Evolutionary conservation across 2,113 vertebrate species (phyloP), one percentile per base, ranked within the genome.

Genomic region (Carettochelys insculpta): DNA sequence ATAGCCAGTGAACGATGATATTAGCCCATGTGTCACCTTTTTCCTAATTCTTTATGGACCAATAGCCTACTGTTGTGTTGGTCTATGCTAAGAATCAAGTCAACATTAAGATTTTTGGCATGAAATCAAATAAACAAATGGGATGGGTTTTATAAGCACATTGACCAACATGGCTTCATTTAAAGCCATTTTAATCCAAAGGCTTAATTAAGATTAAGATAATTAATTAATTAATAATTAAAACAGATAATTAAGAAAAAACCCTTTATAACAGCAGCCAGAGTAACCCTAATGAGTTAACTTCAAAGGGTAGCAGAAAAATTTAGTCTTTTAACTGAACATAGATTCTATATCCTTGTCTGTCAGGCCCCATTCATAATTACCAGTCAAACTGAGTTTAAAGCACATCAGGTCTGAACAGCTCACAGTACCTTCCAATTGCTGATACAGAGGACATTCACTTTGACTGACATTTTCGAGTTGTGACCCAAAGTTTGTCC

Each of bases 401-500:
- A 3, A 80, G 50, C 58, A 24, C 54, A 87, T n/a, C 16, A 4
- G n/a, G 0, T 3, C 50, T 1, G 3, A 81, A 68, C 0, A 79
- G 11, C 38, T 51, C 3, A 1, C 24, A 5, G 76, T 2, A 0
- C 8, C 14, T 58, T 5, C 11, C 61, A 34, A 11, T 20, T 34
- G 8, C n/a, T 65, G n/a, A 65, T n/a, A 38, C 61, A 65, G 61
- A 65, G 17, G 61, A 65, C 3, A 2, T 65, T 38, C 34, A 10
- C 17, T 11, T 38, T 65, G 48, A 45, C 29, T n/a, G 71, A 83
- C 61, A 65, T 19, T 65, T 14, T 65, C 17, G n/a, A 65, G 34
- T 0, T 25, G 50, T 29, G 76, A 16, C 85, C 14, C 3, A 1
- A 3, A 71, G 8, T 6, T 77, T 53, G 41, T 45, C 38, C 56